Conservation (phyloP, 2,113 vertebrate genomes). For the Apodemus sylvaticus region DNA sequence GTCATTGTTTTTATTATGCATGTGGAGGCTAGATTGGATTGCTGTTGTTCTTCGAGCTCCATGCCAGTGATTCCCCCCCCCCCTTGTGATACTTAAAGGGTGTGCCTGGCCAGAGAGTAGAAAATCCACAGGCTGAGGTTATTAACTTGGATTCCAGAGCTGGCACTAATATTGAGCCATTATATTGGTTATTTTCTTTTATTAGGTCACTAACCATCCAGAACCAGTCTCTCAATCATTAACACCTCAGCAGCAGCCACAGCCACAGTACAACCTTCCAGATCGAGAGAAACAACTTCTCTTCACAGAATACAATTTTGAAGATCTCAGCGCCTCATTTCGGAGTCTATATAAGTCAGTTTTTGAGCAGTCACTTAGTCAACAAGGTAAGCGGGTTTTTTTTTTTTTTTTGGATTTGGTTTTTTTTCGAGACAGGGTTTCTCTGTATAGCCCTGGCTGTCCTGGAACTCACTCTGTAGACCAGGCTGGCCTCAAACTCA, state of each 20-base stretch:
- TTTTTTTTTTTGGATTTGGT: too few relatives aligned
- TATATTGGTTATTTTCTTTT: slow-evolving; percentile 70
- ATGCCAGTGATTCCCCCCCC: slow-evolving; percentile 16
- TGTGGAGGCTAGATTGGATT: slow-evolving; percentile 37
- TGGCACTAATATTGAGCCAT: not conserved
- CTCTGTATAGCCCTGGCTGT: too few relatives aligned
- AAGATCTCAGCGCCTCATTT: slow-evolving; percentile 93
- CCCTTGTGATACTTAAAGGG: not conserved
- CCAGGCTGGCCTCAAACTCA: too few relatives aligned
- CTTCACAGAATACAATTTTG: slow-evolving; percentile 90
- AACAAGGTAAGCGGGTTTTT: slow-evolving; percentile 94
- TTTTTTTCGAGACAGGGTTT: too few relatives aligned
- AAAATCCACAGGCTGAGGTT: not conserved
- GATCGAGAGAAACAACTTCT: slow-evolving; percentile 93
- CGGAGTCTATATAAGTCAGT: slow-evolving; percentile 93
- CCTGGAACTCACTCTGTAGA: too few relatives aligned
- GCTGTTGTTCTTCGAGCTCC: slow-evolving; percentile 10
- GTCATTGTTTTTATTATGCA: not conserved
- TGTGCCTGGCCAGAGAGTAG: not conserved
- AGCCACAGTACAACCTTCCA: slow-evolving; percentile 92
- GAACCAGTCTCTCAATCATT: slow-evolving; percentile 92
- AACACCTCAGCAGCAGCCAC: slow-evolving; percentile 90
- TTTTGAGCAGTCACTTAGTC: slow-evolving; percentile 93
- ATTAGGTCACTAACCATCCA: slow-evolving; percentile 91
- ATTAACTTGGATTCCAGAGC: slow-evolving; percentile 34